Evolutionary conservation across 2,113 vertebrate genomes (phyloP).

Genomic region (Misgurnus mizolepis): DNA sequence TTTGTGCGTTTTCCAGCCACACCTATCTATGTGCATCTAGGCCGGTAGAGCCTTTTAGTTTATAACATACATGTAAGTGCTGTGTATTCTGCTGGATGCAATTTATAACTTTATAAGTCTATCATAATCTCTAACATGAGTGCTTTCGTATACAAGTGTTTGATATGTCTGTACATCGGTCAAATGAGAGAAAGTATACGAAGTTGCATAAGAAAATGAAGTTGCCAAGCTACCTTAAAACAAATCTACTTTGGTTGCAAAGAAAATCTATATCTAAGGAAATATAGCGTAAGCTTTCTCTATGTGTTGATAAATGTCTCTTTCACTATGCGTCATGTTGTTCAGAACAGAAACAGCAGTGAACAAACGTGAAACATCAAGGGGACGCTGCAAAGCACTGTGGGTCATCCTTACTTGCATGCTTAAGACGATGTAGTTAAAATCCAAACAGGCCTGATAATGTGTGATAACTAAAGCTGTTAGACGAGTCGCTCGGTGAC

Average conservation of each 20-base stretch:
- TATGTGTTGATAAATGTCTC: not conserved
- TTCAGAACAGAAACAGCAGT: constrained; percentile 37
- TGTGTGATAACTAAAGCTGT: constrained; percentile 32
- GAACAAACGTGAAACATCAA: constrained; percentile 38
- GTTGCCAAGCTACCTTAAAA: not conserved
- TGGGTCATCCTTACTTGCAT: constrained; percentile 40
- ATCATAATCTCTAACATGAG: not conserved
- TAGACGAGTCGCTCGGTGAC: constrained; percentile 27
- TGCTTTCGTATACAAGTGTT: not conserved
- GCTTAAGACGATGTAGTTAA: constrained; percentile 27
- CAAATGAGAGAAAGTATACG: not conserved
- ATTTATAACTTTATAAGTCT: not conserved
- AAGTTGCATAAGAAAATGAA: not conserved
- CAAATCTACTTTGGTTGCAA: too few species aligned
- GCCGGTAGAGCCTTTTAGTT: constrained; percentile 5
- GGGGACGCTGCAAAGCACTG: constrained; percentile 21
- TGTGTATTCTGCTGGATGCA: not conserved
- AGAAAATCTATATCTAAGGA: not conserved
- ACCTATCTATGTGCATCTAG: constrained; percentile 32
- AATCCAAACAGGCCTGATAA: constrained; percentile 24
- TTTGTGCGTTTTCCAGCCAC: constrained; percentile 36
- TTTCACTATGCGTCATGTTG: not conserved
- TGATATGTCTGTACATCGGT: not conserved
- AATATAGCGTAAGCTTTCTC: not conserved
- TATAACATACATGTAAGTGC: constrained; percentile 3